Base-by-base conservation (phyloP, 2,113 vertebrate species). In the Poeciliopsis turrubarensis region DNA sequence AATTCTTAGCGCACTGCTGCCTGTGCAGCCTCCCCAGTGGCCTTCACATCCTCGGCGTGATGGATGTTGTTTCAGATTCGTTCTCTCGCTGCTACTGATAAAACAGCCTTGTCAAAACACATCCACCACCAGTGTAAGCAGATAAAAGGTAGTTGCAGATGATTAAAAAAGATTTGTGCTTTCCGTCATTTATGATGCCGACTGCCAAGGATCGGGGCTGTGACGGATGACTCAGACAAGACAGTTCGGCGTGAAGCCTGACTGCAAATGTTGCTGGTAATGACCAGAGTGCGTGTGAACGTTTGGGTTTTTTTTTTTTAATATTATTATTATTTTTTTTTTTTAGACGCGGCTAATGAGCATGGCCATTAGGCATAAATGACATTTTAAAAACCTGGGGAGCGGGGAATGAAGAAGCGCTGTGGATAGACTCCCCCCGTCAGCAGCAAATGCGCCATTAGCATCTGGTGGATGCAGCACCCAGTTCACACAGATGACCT, bases 271-370 rank as follows among this genome's bases (percentile, higher is more conserved):
- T 77, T 84, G 79, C 87, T 70, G 77, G 77, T 93, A 93, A 93
- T 92, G 91, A 89, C 87, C 88, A 76, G 83, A 84, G 91, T 80
- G 86, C 89, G 85, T 37, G 34, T 37, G 34, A 2, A 29, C 29
- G 29, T 29, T 29, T 11, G 34, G 2, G 7, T 0, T 8, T 34
- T 34, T 34, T 37, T 37, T 37, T 37, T 37, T 37, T 11, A 31
- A 4, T 31, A 31, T 31, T 31, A 31, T 37, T 11, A 1, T 8
- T 8, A 1, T 34, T 34, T 11, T 13, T 39, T 91, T 89, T 92
- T 88, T 89, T 90, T 80, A 87, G 86, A 89, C 74, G 78, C 87
- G 77, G 85, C 83, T 94, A 94, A 95, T 93, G 94, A 94, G 91
- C 75, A 78, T 47, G 63, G 66, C 91, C 90, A 94, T 94, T 93